Evolutionary conservation across 2,113 vertebrate genomes (phyloP), one percentile per base, ranked within the genome.

Genomic region (Ochotona princeps): DNA sequence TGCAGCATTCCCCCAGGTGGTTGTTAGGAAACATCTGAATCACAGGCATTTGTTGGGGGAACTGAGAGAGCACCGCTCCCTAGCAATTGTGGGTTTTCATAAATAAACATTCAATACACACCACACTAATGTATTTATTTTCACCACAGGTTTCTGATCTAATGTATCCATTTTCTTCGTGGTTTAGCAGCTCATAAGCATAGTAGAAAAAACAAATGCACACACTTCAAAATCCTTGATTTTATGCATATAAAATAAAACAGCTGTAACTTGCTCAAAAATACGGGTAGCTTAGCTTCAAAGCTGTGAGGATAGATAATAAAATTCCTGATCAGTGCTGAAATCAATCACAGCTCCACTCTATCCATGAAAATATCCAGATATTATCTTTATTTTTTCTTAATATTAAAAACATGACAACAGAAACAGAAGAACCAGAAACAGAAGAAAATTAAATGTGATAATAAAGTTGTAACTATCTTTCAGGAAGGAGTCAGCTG

Each of bases 11-110:
- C 69, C 67, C 66, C 28, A 91, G 76, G 93, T 60, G 54, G 25
- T 95, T 95, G n/a, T 93, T 95, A 96, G 73, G 63, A 89, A 32
- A 95, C 79, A 92, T 63, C 25, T 88, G 87, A 97, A 82, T 90
- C 82, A 81, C 2, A 93, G 89, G 69, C 89, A 83, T 79, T 75
- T 73, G 84, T 84, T 74, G 82, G 65, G 1, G 17, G 4, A 96
- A 78, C 80, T 0, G 0, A 67, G 18, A 78, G 5, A 67, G 26
- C 8, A 51, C 63, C 69, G 89, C 75, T 92, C 87, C 89, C 72
- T 75, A 82, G 85, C 81, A 76, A 91, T 84, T 76, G 84, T 76
- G 20, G 28, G 35, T 92, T 89, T 91, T 83, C 70, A 91, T 83
- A 86, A 60, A 81, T 80, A 94, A 57, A 32, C 47, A 49, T 74